phyloP scores from a whole-genome alignment of 2,888 invertebrate species.

The Frankliniella intonsa region DNA sequence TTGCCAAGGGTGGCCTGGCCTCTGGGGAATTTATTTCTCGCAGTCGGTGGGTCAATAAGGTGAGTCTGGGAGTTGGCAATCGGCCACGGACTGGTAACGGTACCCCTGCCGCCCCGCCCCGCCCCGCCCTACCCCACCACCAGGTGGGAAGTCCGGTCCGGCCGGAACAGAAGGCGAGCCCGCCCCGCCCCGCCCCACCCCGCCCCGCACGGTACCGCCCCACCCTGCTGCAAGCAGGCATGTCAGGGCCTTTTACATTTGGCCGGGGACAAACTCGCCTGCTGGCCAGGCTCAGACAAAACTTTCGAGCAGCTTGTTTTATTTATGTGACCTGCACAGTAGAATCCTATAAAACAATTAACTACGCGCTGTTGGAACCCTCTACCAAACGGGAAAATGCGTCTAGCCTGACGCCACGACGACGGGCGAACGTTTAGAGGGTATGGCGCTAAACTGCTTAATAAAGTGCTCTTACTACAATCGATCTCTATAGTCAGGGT shows the following conservation, averaged over 20 bases:
- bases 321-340: background rate
- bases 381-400: too few species aligned
- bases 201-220: background rate
- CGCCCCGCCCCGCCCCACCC: background rate
- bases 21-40: background rate
- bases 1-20: too few species aligned
- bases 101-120: background rate
- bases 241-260: background rate
- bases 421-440: too few species aligned
- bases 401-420: too few species aligned
- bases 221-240: too few species aligned
- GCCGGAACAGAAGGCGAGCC: background rate
- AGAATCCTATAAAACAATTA: background rate
- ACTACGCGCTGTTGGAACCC: too few species aligned
- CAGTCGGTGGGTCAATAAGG: conserved; percentile 15
- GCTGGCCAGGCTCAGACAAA: too few species aligned
- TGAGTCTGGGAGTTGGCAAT: background rate
- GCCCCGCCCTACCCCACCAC: background rate
- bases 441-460: too few species aligned
- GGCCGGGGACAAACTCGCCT: too few species aligned
- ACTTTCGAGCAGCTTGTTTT: background rate
- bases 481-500: too few species aligned
- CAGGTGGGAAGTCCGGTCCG: background rate
- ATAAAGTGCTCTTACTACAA: too few species aligned
- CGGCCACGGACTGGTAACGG: background rate